Evolutionary conservation across 2,113 vertebrate genomes (phyloP).

Genomic region (Hydrochoerus hydrochaeris): DNA sequence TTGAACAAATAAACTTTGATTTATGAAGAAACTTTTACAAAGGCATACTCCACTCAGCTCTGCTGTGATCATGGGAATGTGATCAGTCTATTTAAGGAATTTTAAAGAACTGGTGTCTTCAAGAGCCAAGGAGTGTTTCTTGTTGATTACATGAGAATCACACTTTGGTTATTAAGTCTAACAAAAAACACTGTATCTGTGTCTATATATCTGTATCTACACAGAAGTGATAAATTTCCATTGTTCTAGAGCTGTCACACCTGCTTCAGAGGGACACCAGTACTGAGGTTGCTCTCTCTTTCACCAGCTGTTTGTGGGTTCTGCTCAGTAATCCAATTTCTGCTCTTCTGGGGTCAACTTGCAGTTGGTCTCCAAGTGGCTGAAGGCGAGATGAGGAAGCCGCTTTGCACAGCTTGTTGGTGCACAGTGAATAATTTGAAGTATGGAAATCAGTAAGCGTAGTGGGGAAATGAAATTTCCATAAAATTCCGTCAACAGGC

Average conservation of each 20-base stretch:
- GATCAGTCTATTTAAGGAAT: not conserved
- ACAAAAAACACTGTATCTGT: not conserved
- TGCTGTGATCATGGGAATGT: not conserved
- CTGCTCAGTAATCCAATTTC: not conserved
- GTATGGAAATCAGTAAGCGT: not conserved
- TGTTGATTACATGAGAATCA: not conserved
- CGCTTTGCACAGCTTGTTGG: not conserved
- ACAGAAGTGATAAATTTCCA: not conserved
- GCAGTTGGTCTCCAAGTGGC: not conserved
- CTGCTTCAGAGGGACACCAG: not conserved
- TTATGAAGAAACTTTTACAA: conserved; percentile 42
- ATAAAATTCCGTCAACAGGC: not conserved
- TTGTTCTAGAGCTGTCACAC: not conserved
- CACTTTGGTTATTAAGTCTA: not conserved
- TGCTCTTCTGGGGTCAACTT: not conserved
- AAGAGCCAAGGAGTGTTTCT: not conserved
- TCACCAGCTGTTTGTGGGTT: not conserved
- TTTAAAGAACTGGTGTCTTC: not conserved
- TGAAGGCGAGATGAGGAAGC: not conserved
- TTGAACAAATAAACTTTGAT: conserved; percentile 42
- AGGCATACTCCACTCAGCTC: not conserved
- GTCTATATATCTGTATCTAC: too few species aligned
- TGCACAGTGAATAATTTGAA: conserved; percentile 27
- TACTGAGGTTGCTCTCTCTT: not conserved
- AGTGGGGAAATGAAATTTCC: not conserved